A percentile compares a stretch with the other conserved stretches of the same genome.
Evolutionary conservation across 2,888 invertebrate species (phyloP).

Genomic region (Pseudococcus longispinus): DNA sequence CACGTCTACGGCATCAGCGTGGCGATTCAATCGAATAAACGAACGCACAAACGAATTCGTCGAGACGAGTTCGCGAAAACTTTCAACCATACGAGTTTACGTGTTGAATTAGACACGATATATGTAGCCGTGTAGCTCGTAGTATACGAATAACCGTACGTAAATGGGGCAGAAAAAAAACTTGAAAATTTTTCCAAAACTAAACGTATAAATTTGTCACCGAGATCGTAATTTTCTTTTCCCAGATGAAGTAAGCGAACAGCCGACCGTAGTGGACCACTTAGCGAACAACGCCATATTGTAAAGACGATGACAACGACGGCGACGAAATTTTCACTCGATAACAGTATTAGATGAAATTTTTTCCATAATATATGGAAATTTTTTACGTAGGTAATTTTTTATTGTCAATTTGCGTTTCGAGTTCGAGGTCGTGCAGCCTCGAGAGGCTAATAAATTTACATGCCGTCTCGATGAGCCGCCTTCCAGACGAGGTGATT

Average conservation of each 20-base stretch:
- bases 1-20: background rate
- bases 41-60: background rate
- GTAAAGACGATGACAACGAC: background rate
- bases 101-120: background rate
- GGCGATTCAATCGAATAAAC: slow-evolving; percentile 4
- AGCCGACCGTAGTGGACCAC: background rate
- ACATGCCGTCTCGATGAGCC: background rate
- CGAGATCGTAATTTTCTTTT: background rate
- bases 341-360: background rate
- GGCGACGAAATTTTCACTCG: background rate
- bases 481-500: background rate
- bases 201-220: background rate
- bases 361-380: background rate
- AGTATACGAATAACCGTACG: background rate
- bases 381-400: background rate
- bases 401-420: background rate
- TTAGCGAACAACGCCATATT: background rate
- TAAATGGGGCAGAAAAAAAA: background rate
- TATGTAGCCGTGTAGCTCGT: too few species aligned
- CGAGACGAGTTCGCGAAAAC: background rate
- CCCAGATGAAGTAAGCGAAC: background rate
- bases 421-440: background rate
- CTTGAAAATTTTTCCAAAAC: background rate
- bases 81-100: background rate
- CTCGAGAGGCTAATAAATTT: background rate